A percentile compares a stretch with the other conserved stretches of the same genome.
These are phyloP conservation scores for Saiga tatarica DNA, from an alignment of 2,113 vertebrate genomes.

Conservation along the genomic window DNA sequence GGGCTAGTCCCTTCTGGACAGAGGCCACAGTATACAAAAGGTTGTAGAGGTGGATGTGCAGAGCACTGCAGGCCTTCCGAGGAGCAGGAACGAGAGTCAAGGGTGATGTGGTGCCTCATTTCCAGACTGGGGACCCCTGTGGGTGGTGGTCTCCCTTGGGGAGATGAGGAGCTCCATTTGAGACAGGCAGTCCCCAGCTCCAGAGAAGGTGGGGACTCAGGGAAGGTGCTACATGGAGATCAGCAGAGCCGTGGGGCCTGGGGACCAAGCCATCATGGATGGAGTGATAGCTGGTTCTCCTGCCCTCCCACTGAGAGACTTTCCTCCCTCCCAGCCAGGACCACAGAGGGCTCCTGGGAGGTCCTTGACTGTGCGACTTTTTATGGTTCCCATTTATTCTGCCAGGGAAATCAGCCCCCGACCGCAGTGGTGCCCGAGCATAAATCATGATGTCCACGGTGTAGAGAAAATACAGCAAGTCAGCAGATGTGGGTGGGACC, in stretches of 20 bases:
- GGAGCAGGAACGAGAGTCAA: background rate
- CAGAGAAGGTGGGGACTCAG: background rate
- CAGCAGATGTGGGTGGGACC: conserved; percentile 70
- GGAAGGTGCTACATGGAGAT: background rate
- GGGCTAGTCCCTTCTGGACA: background rate
- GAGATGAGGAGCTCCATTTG: background rate
- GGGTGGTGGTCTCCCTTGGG: background rate
- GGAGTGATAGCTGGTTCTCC: background rate
- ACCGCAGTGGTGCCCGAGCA: accelerated
- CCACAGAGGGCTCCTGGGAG: background rate
- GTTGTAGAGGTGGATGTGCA: accelerated
- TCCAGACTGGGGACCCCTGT: background rate
- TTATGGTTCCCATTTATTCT: conserved; percentile 56
- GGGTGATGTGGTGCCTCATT: accelerated
- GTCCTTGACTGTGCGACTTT: conserved; percentile 5
- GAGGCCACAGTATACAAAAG: background rate
- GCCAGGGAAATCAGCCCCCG: background rate
- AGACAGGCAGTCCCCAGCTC: background rate
- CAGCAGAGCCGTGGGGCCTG: background rate
- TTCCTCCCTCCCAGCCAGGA: background rate
- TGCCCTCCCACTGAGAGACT: background rate
- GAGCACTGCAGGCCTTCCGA: background rate
- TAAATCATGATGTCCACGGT: background rate
- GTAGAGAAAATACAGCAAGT: conserved; percentile 57
- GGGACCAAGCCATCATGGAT: accelerated